Percentiles rank a stretch among this genome's conserved stretches.
These are phyloP conservation scores for Drosophila aff. DNA, from an alignment of 1,140 invertebrate genomes.

Conservation along the genomic window DNA sequence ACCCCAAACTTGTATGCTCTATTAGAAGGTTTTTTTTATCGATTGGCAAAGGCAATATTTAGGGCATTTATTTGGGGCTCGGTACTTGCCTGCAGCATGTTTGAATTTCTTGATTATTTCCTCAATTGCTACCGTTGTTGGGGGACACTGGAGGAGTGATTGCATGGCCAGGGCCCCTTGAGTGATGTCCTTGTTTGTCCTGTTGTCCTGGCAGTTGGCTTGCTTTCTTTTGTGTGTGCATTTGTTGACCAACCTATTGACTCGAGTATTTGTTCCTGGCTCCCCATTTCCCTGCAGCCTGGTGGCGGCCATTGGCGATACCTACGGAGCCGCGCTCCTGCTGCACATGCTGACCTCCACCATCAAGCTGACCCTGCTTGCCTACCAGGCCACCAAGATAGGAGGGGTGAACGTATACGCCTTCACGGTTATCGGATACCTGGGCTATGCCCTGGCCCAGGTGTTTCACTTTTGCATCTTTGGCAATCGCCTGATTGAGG, in stretches of 20 bases:
- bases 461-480: conserved; percentile 94
- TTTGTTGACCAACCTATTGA: conserved; percentile 48
- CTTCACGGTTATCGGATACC: conserved; percentile 91
- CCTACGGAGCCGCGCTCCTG: conserved; percentile 91
- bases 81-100: conserved; percentile 14
- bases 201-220: conserved; percentile 13
- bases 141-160: conserved; percentile 11
- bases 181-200: conserved; percentile 22
- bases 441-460: conserved; percentile 91
- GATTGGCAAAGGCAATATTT: background rate
- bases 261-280: conserved; percentile 11
- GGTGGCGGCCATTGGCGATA: conserved; percentile 91
- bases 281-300: conserved; percentile 86
- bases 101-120: conserved; percentile 47
- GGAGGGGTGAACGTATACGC: conserved; percentile 90
- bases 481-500: conserved; percentile 93
- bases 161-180: conserved; percentile 18
- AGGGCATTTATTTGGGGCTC: conserved; percentile 9
- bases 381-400: conserved; percentile 94
- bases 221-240: conserved; percentile 8
- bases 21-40: background rate
- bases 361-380: conserved; percentile 91
- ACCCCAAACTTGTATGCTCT: too few species aligned
- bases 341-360: conserved; percentile 94
- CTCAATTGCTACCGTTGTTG: conserved; percentile 44